Percentiles rank a stretch among this genome's conserved stretches.
phyloP scores from a whole-genome alignment of 92 coral and sea anemone genomes.

The Virgularia gustaviana region DNA sequence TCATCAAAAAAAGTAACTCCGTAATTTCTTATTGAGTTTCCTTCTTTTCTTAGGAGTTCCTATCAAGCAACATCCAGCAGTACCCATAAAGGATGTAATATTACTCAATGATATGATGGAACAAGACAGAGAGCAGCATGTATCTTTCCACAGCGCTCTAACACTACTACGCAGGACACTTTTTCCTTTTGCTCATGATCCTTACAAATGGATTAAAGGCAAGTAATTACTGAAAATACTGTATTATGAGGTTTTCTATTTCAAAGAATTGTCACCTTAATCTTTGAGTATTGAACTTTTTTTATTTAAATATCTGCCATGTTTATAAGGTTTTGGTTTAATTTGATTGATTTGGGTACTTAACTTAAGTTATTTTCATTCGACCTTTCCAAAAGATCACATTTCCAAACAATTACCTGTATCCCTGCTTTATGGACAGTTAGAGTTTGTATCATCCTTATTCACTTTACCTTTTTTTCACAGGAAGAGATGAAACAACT shows the following conservation, averaged over 20 bases:
- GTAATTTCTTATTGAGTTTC: too few species aligned
- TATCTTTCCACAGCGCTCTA: conserved; percentile 36
- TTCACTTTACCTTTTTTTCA: neutral
- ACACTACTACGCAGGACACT: neutral
- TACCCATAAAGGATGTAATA: conserved; percentile 47
- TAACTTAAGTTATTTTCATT: too few species aligned
- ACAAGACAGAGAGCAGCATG: neutral
- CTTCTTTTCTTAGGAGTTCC: too few species aligned
- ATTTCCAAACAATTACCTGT: too few species aligned
- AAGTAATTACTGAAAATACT: neutral
- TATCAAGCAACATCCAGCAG: too few species aligned
- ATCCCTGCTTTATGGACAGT: neutral
- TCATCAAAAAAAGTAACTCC: too few species aligned
- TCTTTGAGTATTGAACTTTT: neutral
- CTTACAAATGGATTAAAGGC: conserved; percentile 22
- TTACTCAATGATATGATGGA: conserved; percentile 47
- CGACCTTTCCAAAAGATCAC: too few species aligned
- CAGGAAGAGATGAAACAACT: conserved; percentile 42
- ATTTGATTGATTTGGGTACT: too few species aligned
- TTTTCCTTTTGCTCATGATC: conserved; percentile 13
- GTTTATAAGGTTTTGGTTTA: too few species aligned
- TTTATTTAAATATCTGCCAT: neutral
- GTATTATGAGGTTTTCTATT: neutral
- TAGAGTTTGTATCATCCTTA: neutral
- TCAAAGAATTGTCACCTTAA: neutral